Conservation (phyloP, 1,140 invertebrate species). For the Protaetia brevitarsis region DNA sequence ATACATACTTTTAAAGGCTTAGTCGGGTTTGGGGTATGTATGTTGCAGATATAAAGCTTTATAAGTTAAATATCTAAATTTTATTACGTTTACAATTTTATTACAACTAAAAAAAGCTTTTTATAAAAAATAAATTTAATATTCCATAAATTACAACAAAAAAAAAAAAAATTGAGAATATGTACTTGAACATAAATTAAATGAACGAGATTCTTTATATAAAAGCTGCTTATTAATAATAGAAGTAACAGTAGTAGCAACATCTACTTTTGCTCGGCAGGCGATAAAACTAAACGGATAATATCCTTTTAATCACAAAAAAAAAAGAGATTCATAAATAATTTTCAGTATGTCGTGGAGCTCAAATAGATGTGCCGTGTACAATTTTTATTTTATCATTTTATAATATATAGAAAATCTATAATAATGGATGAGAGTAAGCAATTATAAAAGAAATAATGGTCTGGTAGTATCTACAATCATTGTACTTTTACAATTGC, state of each 20-base stretch:
- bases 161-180: constrained; percentile 5
- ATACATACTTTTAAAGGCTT: too few relatives aligned
- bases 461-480: constrained; percentile 1
- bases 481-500: constrained; percentile 18
- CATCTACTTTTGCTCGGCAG: constrained; percentile 19
- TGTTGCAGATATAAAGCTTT: too few relatives aligned
- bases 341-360: not conserved
- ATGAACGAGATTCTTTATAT: constrained; percentile 15
- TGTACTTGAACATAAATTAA: constrained; percentile 17
- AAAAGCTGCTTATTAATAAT: constrained; percentile 19
- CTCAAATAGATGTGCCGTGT: constrained; percentile 14
- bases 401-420: not conserved
- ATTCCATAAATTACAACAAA: constrained; percentile 20
- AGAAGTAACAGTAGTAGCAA: constrained; percentile 5
- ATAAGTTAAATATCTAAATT: constrained; percentile 19
- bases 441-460: constrained; percentile 19
- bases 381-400: not conserved
- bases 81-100: constrained; percentile 22
- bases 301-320: not conserved
- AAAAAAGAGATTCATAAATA: not conserved
- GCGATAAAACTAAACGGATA: not conserved
- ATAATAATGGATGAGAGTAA: constrained; percentile 9
- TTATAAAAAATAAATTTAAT: constrained; percentile 23
- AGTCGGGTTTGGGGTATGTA: too few relatives aligned
- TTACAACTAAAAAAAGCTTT: constrained; percentile 23